Evolutionary conservation across 1,140 invertebrate species (phyloP), one percentile per base, ranked within the genome.

Genomic region (Solen grandis): DNA sequence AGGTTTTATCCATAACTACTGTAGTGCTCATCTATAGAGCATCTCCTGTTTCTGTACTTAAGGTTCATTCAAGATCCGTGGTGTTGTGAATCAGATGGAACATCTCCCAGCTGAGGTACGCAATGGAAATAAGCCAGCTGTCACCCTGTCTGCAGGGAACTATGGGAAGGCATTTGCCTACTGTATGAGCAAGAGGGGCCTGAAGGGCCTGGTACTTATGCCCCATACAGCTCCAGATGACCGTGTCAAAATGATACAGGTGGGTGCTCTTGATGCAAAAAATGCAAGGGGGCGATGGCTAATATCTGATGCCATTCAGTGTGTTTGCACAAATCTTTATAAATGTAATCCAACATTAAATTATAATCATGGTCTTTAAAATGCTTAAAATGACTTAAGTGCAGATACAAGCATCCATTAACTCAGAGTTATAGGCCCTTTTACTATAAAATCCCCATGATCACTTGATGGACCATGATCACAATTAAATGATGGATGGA

Each of bases 41-140:
- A n/a, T n/a, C n/a, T n/a, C n/a, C n/a, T n/a, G n/a, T n/a, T n/a
- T n/a, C n/a, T n/a, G n/a, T n/a, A n/a, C n/a, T 14, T 57, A 57
- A 90, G 90, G 90, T 38, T 91, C 90, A 13, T 91, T 91, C 60
- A 90, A 91, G 81, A 84, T 91, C 31, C 74, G 90, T 25, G 90
- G 88, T 13, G 86, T 91, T 10, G 80, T 82, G 0, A 89, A 88
- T 66, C 90, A 91, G 68, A 86, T 91, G 78, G 68, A 80, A 31
- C 74, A 84, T 57, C 54, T 89, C 10, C 80, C 84, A 31, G 41
- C 76, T 5, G 80, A 84, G 46, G 83, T 85, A 5, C 83, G 66
- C 59, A 55, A 68, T 52, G 85, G 82, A 4, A 63, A 68, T 16
- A 82, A 46, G 14, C 84, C 84, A 36, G 69, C 89, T 10, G 75